Evolutionary conservation across 2,113 vertebrate genomes (phyloP).

Genomic region (Alaudala cheleensis): DNA sequence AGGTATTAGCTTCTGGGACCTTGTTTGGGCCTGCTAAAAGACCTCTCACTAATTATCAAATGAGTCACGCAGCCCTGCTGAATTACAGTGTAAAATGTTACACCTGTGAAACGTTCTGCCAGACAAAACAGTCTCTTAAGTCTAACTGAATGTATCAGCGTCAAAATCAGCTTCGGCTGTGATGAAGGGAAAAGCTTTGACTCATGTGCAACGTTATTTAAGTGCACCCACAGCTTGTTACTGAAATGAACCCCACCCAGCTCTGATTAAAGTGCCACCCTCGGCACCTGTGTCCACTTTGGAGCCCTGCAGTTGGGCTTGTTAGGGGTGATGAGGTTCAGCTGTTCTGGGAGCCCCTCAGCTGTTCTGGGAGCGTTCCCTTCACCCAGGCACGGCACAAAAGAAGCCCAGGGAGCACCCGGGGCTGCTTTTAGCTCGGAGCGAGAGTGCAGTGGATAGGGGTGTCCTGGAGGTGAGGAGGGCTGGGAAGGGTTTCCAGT

Average conservation of each 20-base stretch:
- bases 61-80: neutral
- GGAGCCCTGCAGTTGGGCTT: neutral
- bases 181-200: neutral
- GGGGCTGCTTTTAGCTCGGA: neutral
- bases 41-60: neutral
- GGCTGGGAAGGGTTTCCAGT: neutral
- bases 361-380: neutral
- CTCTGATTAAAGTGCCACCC: neutral
- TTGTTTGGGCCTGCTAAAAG: neutral
- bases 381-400: neutral
- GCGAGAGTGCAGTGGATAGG: accelerated
- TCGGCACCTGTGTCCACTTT: neutral
- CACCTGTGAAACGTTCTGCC: neutral
- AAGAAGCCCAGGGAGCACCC: accelerated
- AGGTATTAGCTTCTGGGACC: neutral
- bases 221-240: neutral
- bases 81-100: neutral
- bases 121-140: neutral
- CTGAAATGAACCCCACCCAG: neutral
- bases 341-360: neutral
- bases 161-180: neutral
- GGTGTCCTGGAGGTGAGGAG: neutral
- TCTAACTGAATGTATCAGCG: neutral
- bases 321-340: neutral
- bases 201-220: neutral